Base-by-base conservation (phyloP, 2,113 vertebrate species). In the Diadophis punctatus region DNA sequence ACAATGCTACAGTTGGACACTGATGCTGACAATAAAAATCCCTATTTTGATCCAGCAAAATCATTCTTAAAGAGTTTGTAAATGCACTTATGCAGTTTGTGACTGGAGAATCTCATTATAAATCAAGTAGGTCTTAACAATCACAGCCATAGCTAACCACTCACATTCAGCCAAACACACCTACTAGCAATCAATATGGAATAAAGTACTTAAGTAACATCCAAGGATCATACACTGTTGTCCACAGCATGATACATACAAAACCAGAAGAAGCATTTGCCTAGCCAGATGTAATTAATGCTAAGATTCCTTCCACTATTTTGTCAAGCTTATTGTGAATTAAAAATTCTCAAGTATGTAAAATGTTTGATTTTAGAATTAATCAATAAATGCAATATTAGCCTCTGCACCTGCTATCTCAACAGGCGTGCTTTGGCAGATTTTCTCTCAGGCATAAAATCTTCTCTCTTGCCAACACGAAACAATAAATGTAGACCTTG, bases 401-500 rank as follows among this genome's bases (percentile, higher is more conserved):
- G 60, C 27, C 60, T 63, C 27, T 63, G 60, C 1, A 63, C 27
- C 60, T 63, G 30, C 60, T 30, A 4, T 63, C 60, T 30, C 27
- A 30, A 27, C 25, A 27, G 56, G 9, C 2, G 23, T 27, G 23
- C 60, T 63, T 63, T n/a, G 60, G 27, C 60, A n/a, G 27, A 87
- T 51, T 91, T 39, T 63, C 46, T 94, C 86, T 95, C 92, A 91
- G 87, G 93, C 43, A 92, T 94, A 95, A 95, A 94, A 25, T 88
- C 63, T 20, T 49, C 49, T 94, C 68, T 39, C 55, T 94, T 95
- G 85, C 48, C 94, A 94, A 48, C 95, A 84, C 87, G 4, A 95
- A 96, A 95, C 60, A 34, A 93, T 95, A 18, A 94, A 95, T 94
- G 56, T 3, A 58, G 7, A 91, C 94, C 93, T 89, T 92, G 39